Base-by-base conservation (phyloP, 2,888 invertebrate genomes). In the Trichogramma dendrolimi region DNA sequence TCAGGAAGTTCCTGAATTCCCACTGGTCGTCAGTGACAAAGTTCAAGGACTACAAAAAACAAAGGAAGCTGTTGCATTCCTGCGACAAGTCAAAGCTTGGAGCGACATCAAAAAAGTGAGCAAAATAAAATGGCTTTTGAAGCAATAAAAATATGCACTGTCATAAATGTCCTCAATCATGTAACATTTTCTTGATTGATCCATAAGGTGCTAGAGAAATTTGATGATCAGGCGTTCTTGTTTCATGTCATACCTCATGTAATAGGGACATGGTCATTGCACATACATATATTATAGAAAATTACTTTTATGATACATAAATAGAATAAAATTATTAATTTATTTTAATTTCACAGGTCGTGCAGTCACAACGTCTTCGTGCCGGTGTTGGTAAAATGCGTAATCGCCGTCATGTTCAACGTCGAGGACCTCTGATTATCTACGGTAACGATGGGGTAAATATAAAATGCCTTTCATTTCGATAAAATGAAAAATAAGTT, bases 361-460 rank as follows among this genome's bases (percentile, higher is more conserved):
- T 27, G 27, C 27, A 94, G 81, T 95, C 96, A 1, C 93, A 94
- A 80, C 88, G 97, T 67, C 90, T 96, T 81, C 92, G 99, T 81
- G 98, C 99, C 76, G 99, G 99, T 71, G 96, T 95, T 81, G 99
- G 99, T 81, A 99, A 99, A 82, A 95, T 98, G 95, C 91, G 99
- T 76, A 97, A 99, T 82, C 90, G 99, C 73, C 90, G 97, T 68
- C 91, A 96, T 77, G 90, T 98, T 71, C 96, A 97, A 80, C 92
- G 96, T 79, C 89, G 90, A 76, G 99, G 99, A 72, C 99, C 99
- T 41, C 85, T 99, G 73, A 88, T 99, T 76, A 87, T 99, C 70
- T 99, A 96, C 82, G 87, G 90, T 79, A 89, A 94, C 82, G 97
- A 99, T 79, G 90, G 92, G 85, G 90, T 87, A 70, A 71, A 27